Evolutionary conservation across 2,113 vertebrate species (phyloP).

Genomic region (Datnioides undecimradiatus): DNA sequence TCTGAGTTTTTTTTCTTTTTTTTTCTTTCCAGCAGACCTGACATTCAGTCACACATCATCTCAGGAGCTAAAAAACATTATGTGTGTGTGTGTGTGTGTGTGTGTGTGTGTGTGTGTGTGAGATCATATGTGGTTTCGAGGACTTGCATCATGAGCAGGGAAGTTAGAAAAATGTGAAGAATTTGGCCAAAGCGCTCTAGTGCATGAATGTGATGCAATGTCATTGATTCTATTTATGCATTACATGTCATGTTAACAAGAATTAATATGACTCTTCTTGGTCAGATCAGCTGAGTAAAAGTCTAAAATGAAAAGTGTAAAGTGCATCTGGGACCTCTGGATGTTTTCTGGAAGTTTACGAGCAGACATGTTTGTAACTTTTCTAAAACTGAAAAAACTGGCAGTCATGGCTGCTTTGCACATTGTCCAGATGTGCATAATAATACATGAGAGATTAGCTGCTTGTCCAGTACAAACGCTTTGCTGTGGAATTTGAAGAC

Average conservation of each 20-base stretch:
- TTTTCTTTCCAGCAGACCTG: background rate
- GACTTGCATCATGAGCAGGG: constrained; percentile 36
- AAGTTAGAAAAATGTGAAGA: background rate
- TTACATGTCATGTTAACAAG: background rate
- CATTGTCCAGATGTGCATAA: background rate
- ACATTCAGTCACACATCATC: constrained; percentile 19
- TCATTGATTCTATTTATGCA: background rate
- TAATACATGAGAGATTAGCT: background rate
- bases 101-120: background rate
- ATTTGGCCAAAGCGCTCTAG: background rate
- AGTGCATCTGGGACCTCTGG: background rate
- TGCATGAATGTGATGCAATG: background rate
- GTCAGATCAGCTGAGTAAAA: background rate
- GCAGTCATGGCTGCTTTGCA: background rate
- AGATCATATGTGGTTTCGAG: constrained; percentile 15
- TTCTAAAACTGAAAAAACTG: background rate
- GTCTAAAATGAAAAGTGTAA: background rate
- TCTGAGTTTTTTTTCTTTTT: background rate
- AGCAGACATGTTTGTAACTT: background rate
- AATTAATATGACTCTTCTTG: background rate
- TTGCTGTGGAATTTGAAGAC: background rate
- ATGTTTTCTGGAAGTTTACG: background rate
- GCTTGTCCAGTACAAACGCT: background rate
- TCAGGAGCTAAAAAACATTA: background rate
- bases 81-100: background rate